These are phyloP conservation scores for Notiomystis cincta DNA, from an alignment of 2,113 vertebrate genomes.

Conservation along the genomic window DNA sequence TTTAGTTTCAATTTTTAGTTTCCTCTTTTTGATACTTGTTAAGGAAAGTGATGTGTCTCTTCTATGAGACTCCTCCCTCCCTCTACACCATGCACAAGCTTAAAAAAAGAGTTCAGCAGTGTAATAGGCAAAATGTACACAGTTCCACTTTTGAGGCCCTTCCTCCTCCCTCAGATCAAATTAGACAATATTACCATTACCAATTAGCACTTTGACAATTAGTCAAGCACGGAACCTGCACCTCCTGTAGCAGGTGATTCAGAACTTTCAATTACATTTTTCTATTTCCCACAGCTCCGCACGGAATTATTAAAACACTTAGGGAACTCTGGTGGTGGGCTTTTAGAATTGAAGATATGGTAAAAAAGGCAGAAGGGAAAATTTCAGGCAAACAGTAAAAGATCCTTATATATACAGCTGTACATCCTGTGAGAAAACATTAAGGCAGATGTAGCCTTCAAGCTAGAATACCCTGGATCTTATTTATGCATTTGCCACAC, in stretches of 20 bases:
- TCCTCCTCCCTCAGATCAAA: background rate
- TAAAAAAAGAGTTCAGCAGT: background rate
- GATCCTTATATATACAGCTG: background rate
- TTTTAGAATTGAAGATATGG: background rate
- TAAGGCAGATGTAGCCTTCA: background rate
- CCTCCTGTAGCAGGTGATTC: background rate
- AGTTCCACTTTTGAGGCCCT: background rate
- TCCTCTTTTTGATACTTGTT: background rate
- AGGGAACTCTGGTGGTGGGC: background rate
- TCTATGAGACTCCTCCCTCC: background rate
- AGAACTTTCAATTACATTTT: constrained; percentile 22
- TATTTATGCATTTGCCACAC: background rate
- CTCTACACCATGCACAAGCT: background rate
- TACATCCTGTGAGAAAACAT: background rate
- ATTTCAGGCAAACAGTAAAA: background rate
- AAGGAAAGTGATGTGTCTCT: background rate
- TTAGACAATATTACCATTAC: background rate
- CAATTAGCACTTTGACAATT: background rate
- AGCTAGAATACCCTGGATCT: background rate
- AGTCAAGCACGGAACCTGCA: background rate
- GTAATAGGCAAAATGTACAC: background rate
- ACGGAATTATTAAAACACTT: background rate
- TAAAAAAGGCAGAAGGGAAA: background rate
- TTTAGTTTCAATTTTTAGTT: background rate
- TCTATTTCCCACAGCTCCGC: background rate